These are phyloP conservation scores for Emmelina monodactyla DNA, from an alignment of 2,888 invertebrate species.

Conservation along the genomic window DNA sequence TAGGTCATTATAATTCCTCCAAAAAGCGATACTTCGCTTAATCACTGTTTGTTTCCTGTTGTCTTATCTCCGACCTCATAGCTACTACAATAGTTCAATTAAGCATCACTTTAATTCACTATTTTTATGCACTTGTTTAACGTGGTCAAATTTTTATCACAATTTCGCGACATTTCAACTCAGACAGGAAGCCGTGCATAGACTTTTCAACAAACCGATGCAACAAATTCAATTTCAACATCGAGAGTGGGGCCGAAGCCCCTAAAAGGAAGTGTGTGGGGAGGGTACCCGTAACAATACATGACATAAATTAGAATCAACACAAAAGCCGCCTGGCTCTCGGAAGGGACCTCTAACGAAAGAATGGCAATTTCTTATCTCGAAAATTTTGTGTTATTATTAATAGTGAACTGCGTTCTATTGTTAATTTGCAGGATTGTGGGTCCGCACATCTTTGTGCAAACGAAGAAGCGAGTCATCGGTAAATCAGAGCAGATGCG, in stretches of 20 bases:
- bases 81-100: no score
- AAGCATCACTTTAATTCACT: no score
- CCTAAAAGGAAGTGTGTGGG: slow-evolving; percentile 56
- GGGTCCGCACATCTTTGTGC: slow-evolving; percentile 31
- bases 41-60: no score
- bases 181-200: slow-evolving; percentile 27
- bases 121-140: no score
- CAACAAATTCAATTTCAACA: slow-evolving; percentile 52
- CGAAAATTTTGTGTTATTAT: slow-evolving; percentile 51
- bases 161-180: slow-evolving; percentile 2
- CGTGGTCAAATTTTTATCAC: no score
- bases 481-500: slow-evolving; percentile 58
- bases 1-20: no score
- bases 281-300: slow-evolving; percentile 55
- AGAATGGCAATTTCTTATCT: slow-evolving; percentile 64
- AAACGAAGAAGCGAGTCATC: slow-evolving; percentile 23
- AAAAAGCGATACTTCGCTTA: no score
- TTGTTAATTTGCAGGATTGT: slow-evolving; percentile 49
- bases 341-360: slow-evolving; percentile 56
- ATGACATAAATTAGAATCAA: slow-evolving; percentile 64
- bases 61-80: no score
- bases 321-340: slow-evolving; percentile 57
- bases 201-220: slow-evolving; percentile 47
- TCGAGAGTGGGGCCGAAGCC: slow-evolving; percentile 38
- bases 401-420: slow-evolving; percentile 41